Evolutionary conservation across 2,888 invertebrate species (phyloP).

Genomic region (Cactoblastis cactorum): DNA sequence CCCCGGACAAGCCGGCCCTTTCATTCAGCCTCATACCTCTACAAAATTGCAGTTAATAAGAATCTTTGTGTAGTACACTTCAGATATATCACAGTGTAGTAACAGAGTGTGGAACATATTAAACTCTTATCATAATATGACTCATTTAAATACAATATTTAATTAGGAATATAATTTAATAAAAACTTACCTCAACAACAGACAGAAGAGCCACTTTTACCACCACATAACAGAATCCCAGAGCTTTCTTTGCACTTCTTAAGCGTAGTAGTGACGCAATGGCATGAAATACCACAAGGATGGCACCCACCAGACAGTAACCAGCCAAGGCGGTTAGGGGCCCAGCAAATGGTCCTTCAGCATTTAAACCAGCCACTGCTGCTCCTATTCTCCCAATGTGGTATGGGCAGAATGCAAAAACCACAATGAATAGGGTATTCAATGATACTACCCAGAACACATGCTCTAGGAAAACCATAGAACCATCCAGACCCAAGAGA

Average conservation of each 20-base stretch:
- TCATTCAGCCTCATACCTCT: too few species aligned
- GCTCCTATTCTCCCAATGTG: constrained; percentile 94
- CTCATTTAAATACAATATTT: too few species aligned
- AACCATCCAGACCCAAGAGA: constrained; percentile 96
- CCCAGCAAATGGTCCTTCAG: constrained; percentile 93
- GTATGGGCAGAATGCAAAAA: constrained; percentile 98
- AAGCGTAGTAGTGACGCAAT: constrained; percentile 89
- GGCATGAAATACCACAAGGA: constrained; percentile 90
- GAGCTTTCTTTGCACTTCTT: constrained; percentile 87
- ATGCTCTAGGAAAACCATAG: constrained; percentile 97
- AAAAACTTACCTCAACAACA: constrained; percentile 90
- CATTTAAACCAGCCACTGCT: constrained; percentile 72
- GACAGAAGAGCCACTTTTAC: constrained; percentile 95
- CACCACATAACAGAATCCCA: constrained; percentile 95
- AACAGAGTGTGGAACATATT: too few species aligned
- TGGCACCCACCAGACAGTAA: constrained; percentile 93
- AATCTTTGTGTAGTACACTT: too few species aligned
- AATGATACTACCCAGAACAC: constrained; percentile 99
- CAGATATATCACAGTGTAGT: too few species aligned
- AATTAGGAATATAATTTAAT: background rate
- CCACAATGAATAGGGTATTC: constrained; percentile 96
- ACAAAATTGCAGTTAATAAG: too few species aligned
- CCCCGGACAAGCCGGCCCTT: too few species aligned
- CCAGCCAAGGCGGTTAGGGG: constrained; percentile 95
- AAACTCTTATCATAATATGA: too few species aligned